A percentile compares a stretch with the other conserved stretches of the same genome.
phyloP scores from a whole-genome alignment of 2,113 vertebrate species.

The Leucopsar rothschildi region DNA sequence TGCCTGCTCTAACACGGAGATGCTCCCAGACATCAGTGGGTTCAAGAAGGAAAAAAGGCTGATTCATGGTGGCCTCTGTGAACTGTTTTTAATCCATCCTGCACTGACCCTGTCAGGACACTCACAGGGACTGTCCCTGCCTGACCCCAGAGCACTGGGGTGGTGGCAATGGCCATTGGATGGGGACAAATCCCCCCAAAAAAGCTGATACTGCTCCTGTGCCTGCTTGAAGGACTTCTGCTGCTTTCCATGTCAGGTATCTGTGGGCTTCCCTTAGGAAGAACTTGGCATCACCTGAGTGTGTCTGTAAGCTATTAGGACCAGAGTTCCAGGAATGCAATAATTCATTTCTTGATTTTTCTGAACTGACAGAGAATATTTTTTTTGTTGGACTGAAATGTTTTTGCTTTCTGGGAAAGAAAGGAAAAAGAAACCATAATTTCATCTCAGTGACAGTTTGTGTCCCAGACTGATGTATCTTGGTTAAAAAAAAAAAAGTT shows the following conservation, averaged over 20 bases:
- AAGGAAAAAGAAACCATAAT: background rate
- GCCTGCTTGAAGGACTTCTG: accelerated
- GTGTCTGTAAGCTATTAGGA: no score
- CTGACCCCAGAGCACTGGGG: background rate
- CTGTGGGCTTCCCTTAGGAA: background rate
- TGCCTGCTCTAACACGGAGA: background rate
- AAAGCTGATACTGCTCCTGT: background rate
- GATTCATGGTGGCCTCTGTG: background rate
- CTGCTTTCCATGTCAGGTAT: background rate
- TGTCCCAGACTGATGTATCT: background rate
- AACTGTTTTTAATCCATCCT: background rate
- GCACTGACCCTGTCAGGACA: background rate
- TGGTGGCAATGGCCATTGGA: accelerated
- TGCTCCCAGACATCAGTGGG: background rate
- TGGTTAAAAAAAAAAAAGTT: background rate
- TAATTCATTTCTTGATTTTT: background rate
- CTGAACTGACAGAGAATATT: background rate
- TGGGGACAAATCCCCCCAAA: background rate
- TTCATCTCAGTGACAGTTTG: background rate
- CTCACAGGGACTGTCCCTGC: background rate
- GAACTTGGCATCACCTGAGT: accelerated
- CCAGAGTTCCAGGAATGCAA: background rate
- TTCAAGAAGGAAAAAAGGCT: background rate
- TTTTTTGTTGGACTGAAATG: background rate
- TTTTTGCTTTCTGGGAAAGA: background rate